Percentiles rank a stretch among this genome's conserved stretches.
phyloP scores from a whole-genome alignment of 2,888 invertebrate species.

The Meteorus cinctellus region DNA sequence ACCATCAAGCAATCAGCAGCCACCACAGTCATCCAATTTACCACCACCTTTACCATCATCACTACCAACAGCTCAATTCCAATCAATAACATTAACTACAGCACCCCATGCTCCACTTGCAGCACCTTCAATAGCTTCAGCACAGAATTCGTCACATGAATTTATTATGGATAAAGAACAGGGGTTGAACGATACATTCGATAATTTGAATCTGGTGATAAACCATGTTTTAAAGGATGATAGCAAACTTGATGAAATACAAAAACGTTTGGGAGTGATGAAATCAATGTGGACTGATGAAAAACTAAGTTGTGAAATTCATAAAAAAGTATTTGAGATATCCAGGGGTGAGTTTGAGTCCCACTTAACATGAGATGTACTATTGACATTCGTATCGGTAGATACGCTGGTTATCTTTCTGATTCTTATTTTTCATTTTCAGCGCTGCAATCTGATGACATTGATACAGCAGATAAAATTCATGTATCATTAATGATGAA shows the following conservation, averaged over 20 bases:
- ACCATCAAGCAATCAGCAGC: neutral
- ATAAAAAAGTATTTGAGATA: constrained; percentile 75
- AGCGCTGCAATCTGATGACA: constrained; percentile 76
- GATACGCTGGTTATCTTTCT: neutral
- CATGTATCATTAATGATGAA: constrained; percentile 78
- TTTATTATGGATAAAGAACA: constrained; percentile 56
- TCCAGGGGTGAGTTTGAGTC: constrained; percentile 75
- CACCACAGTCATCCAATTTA: constrained; percentile 47
- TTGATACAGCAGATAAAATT: constrained; percentile 76
- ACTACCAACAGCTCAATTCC: constrained; percentile 27
- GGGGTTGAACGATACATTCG: constrained; percentile 55
- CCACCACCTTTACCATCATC: constrained; percentile 53
- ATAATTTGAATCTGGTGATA: constrained; percentile 59
- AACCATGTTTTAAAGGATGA: constrained; percentile 51
- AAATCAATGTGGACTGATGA: constrained; percentile 77
- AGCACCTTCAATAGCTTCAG: constrained; percentile 46
- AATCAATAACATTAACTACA: constrained; percentile 53
- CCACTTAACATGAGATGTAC: constrained; percentile 37
- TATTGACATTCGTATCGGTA: constrained; percentile 3
- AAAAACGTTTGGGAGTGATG: constrained; percentile 76
- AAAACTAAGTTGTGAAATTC: constrained; percentile 75
- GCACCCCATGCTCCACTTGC: constrained; percentile 61
- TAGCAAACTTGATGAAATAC: constrained; percentile 73
- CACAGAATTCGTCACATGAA: constrained; percentile 23
- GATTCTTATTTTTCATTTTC: constrained; percentile 56